These are phyloP conservation scores for Dexiosoma caninum DNA, from an alignment of 2,888 invertebrate genomes.

Conservation along the genomic window DNA sequence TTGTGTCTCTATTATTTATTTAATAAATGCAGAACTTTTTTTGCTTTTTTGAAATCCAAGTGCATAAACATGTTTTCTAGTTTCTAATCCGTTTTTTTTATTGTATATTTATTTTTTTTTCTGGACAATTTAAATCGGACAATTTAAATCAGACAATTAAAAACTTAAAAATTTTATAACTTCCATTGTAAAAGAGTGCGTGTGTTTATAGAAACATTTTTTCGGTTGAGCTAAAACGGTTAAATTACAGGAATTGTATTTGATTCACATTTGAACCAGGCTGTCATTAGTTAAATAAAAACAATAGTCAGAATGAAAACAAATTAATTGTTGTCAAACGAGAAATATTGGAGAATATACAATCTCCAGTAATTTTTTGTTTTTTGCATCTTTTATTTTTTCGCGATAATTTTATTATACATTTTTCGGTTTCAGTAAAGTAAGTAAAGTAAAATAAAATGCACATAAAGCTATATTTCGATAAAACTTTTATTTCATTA, in stretches of 20 bases:
- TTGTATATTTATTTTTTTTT: background rate
- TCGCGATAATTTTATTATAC: too few species aligned
- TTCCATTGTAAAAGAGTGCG: background rate
- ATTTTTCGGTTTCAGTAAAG: too few species aligned
- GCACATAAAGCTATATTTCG: too few species aligned
- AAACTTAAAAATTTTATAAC: slow-evolving; percentile 19
- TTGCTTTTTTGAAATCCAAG: slow-evolving; percentile 14
- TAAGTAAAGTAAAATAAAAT: too few species aligned
- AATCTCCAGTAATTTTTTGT: too few species aligned
- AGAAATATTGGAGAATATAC: background rate
- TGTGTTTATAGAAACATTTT: background rate
- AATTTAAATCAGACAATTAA: slow-evolving; percentile 48
- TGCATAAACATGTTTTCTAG: slow-evolving; percentile 36
- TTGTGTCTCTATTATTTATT: background rate
- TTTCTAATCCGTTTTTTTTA: slow-evolving; percentile 12
- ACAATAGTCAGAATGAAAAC: background rate
- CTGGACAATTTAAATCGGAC: slow-evolving; percentile 40
- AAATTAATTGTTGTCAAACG: background rate
- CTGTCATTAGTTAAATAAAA: slow-evolving; percentile 36
- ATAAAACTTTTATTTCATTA: too few species aligned
- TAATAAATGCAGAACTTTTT: background rate
- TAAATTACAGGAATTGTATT: slow-evolving; percentile 43
- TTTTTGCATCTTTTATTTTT: too few species aligned
- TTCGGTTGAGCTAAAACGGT: slow-evolving; percentile 23
- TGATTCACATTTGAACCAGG: slow-evolving; percentile 13